A percentile compares a stretch with the other conserved stretches of the same genome.
These are phyloP conservation scores for Oryzias woworae DNA, from an alignment of 2,113 vertebrate species.

Conservation along the genomic window DNA sequence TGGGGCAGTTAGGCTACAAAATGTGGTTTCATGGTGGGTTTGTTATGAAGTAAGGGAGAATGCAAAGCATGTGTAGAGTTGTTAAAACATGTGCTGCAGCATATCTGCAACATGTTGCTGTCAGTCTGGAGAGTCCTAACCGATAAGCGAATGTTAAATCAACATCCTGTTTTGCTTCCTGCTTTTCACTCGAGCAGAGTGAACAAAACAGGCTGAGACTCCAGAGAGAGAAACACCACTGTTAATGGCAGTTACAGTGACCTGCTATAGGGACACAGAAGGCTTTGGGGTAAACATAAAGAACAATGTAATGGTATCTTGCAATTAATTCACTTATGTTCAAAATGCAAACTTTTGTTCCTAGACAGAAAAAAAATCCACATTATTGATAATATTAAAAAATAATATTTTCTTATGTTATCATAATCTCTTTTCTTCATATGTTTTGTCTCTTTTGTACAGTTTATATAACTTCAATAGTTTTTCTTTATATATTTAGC, in stretches of 20 bases:
- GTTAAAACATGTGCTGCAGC: slow-evolving; percentile 32
- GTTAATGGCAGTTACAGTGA: neutral
- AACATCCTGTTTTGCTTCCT: slow-evolving; percentile 61
- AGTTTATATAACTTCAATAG: no score
- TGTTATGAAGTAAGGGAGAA: slow-evolving; percentile 36
- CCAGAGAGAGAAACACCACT: slow-evolving; percentile 9
- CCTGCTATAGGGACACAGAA: neutral
- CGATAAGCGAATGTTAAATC: slow-evolving; percentile 67
- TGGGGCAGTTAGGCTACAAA: slow-evolving; percentile 6
- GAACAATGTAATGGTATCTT: no score
- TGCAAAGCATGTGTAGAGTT: slow-evolving; percentile 40
- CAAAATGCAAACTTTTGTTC: no score
- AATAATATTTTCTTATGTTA: no score
- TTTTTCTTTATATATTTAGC: no score
- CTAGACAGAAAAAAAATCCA: no score
- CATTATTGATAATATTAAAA: no score
- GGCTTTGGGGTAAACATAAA: no score
- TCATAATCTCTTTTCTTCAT: no score
- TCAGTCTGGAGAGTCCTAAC: slow-evolving; percentile 43
- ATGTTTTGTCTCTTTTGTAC: no score
- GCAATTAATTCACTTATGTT: no score
- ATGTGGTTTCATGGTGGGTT: slow-evolving; percentile 29
- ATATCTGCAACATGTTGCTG: slow-evolving; percentile 46
- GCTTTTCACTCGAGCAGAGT: slow-evolving; percentile 37
- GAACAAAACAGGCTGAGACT: slow-evolving; percentile 21